A percentile compares a stretch with the other conserved stretches of the same genome.
Conservation (phyloP, 2,113 vertebrate genomes). For the Phyllostomus hastatus region DNA sequence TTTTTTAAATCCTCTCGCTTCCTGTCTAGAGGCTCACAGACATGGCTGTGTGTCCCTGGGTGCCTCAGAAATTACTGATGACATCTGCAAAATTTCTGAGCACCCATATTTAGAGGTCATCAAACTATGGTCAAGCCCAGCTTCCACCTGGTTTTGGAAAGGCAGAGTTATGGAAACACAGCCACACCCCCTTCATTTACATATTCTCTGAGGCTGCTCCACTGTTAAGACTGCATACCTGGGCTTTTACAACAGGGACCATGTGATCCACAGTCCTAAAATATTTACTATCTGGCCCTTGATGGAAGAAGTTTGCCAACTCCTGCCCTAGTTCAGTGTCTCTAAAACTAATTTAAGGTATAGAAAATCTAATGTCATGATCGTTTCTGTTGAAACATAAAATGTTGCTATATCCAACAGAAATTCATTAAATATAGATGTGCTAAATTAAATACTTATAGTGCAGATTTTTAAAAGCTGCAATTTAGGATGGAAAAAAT, state of each 20-base stretch:
- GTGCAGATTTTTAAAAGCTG: not conserved
- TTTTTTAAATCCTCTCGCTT: constrained; percentile 24
- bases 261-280: not conserved
- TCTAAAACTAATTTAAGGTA: not conserved
- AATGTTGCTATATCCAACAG: not conserved
- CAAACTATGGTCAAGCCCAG: not conserved
- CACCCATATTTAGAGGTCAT: not conserved
- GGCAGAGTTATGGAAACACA: constrained; percentile 2
- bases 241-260: not conserved
- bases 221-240: not conserved
- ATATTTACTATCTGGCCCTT: not conserved
- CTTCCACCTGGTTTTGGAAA: not conserved
- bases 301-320: not conserved
- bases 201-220: not conserved
- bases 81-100: not conserved
- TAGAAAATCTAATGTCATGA: constrained; percentile 5
- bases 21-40: not conserved
- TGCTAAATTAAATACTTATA: constrained; percentile 22
- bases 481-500: constrained; percentile 11
- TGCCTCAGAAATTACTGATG: not conserved
- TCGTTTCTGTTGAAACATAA: constrained; percentile 35
- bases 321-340: not conserved
- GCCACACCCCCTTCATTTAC: not conserved
- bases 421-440: constrained; percentile 50
- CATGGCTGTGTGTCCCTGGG: not conserved